phyloP scores from a whole-genome alignment of 2,888 invertebrate species.

The Yponomeuta malinellus region DNA sequence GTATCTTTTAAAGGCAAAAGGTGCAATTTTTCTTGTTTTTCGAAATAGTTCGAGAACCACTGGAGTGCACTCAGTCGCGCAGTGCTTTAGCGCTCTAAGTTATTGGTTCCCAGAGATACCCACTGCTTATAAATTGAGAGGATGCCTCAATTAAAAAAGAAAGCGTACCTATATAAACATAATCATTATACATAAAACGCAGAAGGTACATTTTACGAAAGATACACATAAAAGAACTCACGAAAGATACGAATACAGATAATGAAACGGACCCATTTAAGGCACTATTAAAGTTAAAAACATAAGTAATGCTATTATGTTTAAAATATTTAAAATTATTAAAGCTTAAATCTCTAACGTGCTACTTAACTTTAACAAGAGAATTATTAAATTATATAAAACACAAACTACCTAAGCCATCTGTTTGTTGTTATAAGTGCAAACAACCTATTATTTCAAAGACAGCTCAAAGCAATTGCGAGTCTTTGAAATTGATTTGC shows the following conservation, averaged over 20 bases:
- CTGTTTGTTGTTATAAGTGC: neutral
- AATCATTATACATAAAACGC: no score
- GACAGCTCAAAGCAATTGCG: neutral
- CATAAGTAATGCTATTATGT: no score
- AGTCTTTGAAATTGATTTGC: neutral
- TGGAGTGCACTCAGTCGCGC: conserved; percentile 1
- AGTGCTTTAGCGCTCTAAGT: neutral
- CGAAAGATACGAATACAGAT: no score
- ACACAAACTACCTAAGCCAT: neutral
- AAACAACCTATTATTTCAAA: neutral
- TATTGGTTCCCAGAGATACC: neutral
- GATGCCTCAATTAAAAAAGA: neutral
- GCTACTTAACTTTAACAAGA: no score
- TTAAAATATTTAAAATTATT: no score
- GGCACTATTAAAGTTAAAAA: no score
- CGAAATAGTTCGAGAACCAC: neutral
- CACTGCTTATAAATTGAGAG: neutral
- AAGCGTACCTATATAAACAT: neutral
- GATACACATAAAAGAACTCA: no score
- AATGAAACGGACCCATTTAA: no score
- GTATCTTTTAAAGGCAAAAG: neutral
- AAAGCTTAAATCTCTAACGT: no score
- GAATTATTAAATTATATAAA: neutral
- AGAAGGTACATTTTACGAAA: no score
- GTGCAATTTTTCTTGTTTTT: neutral